These are phyloP conservation scores for human (Homo sapiens) DNA, from an alignment of 2,113 vertebrate species.

Conservation along the genomic window DNA sequence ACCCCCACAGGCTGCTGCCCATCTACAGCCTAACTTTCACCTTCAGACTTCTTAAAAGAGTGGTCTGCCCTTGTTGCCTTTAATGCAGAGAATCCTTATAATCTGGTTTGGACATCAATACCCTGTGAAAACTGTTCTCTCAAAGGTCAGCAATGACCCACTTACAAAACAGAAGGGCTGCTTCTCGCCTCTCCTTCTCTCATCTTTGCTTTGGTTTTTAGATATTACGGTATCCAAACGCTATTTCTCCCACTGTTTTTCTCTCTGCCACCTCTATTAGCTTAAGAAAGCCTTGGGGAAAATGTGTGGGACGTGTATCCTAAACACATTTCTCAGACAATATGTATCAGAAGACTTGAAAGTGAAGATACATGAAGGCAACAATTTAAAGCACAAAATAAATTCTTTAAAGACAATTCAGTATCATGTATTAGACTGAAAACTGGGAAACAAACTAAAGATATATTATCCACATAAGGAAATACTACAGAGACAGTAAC, in stretches of 20 bases:
- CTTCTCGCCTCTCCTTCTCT: neutral
- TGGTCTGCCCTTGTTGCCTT: accelerated
- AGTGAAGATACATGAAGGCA: neutral
- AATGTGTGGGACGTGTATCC: neutral
- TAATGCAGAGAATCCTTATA: neutral
- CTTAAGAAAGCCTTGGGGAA: neutral
- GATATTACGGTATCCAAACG: neutral
- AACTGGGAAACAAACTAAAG: neutral
- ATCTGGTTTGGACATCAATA: too few relatives aligned
- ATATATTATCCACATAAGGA: neutral
- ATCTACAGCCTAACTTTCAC: neutral
- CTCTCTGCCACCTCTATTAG: neutral
- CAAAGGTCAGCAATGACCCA: constrained; percentile 6
- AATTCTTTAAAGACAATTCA: neutral
- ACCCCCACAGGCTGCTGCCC: accelerated
- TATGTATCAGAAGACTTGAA: neutral
- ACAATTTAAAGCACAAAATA: neutral
- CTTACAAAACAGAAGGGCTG: neutral
- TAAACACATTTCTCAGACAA: neutral
- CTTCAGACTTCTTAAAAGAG: neutral
- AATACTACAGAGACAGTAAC: neutral
- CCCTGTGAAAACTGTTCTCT: neutral
- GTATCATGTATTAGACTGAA: neutral
- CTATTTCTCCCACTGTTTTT: neutral
- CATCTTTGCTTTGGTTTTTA: neutral